Evolutionary conservation across 2,113 vertebrate genomes (phyloP), one percentile per base, ranked within the genome.

Genomic region (Apeltes quadracus): DNA sequence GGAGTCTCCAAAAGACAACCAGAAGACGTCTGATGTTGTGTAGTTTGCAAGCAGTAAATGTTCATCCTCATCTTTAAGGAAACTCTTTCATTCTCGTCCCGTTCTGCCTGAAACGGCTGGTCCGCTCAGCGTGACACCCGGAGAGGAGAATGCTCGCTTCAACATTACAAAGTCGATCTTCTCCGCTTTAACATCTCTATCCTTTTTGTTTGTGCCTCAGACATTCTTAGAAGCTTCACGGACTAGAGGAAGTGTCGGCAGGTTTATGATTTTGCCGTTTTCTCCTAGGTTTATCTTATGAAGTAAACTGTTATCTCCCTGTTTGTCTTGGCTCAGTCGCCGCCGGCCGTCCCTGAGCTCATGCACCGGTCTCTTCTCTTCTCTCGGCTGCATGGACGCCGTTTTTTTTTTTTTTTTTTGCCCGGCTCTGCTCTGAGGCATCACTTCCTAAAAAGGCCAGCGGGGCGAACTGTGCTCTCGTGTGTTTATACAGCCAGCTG

Each of bases 381-480:
- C 48, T 78, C 48, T 43, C 15, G 20, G 57, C 53, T 51, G 59
- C 57, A 75, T 82, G 50, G 82, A 78, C 76, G 66, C 44, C 3
- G n/a, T 72, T 75, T 58, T 81, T n/a, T n/a, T n/a, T n/a, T n/a
- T n/a, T 32, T 32, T 32, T 5, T 18, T 46, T 34, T 71, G 63
- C 58, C 55, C 43, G 6, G 38, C 69, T 79, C 64, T 75, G 68
- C 75, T 78, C 66, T 22, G 50, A 75, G 65, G 44, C 69, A 75
- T 84, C 81, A 69, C 78, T 91, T 90, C 91, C 91, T 90, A 89
- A 90, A 90, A 92, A 88, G 90, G 91, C 78, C 72, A 32, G 56
- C 58, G 64, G 46, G 73, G 78, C 10, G 78, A 85, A 82, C 50
- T 81, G 48, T 72, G 84, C 82, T 71, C 76, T 79, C 2, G 10